Conservation (phyloP, 1,140 invertebrate species). For the Drosophila lacertosa region DNA sequence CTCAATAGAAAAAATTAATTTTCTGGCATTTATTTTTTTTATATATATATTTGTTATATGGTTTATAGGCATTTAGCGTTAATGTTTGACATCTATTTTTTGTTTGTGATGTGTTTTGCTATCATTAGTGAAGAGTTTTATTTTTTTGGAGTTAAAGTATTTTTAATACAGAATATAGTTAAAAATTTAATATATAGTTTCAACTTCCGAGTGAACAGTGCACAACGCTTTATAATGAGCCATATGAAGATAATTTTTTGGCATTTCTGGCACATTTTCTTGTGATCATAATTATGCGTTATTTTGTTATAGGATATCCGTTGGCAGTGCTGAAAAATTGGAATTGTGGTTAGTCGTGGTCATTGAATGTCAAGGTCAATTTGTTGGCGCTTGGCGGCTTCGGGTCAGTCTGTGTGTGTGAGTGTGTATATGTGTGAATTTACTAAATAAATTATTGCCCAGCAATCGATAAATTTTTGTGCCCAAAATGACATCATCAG, state of each 20-base stretch:
- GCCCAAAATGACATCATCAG: constrained; percentile 70
- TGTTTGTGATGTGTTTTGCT: not conserved
- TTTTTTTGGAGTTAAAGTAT: too few relatives aligned
- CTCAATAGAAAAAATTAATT: constrained; percentile 5
- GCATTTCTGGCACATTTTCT: not conserved
- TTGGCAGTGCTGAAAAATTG: not conserved
- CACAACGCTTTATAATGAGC: not conserved
- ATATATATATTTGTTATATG: not conserved
- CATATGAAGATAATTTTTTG: not conserved
- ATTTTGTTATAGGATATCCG: not conserved
- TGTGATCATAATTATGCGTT: not conserved
- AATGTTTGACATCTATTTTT: constrained; percentile 9
- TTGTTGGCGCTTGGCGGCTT: constrained; percentile 36
- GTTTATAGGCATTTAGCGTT: not conserved
- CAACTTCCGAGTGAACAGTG: too few relatives aligned
- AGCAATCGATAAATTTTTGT: constrained; percentile 62
- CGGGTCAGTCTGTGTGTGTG: constrained; percentile 31
- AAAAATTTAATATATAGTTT: too few relatives aligned
- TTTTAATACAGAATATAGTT: too few relatives aligned
- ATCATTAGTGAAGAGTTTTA: too few relatives aligned
- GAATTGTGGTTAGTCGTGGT: constrained; percentile 17
- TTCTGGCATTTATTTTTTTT: not conserved
- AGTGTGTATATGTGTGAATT: constrained; percentile 18
- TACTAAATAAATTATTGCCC: constrained; percentile 75
- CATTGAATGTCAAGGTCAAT: constrained; percentile 64